These are phyloP conservation scores for Marasmarcha lunaedactyla DNA, from an alignment of 2,888 invertebrate genomes.

Conservation along the genomic window DNA sequence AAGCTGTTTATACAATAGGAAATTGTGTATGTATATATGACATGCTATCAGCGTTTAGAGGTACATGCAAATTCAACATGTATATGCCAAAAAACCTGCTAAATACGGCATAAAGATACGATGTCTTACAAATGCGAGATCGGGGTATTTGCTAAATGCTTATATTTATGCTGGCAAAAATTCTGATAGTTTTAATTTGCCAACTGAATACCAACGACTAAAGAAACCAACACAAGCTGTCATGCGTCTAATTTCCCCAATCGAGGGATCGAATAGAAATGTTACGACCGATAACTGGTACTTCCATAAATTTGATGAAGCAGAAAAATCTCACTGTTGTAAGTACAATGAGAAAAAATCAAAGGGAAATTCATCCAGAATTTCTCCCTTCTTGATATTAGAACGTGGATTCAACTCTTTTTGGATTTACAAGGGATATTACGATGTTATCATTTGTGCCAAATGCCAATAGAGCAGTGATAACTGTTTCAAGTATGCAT, in stretches of 20 bases:
- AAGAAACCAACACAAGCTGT: constrained; percentile 13
- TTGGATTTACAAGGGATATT: background rate
- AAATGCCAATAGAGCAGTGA: no score
- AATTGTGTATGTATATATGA: background rate
- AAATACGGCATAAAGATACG: constrained; percentile 15
- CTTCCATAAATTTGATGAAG: constrained; percentile 10
- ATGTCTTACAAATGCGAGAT: constrained; percentile 13
- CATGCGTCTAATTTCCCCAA: constrained; percentile 10
- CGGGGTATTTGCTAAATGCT: constrained; percentile 12
- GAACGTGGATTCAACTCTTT: no score
- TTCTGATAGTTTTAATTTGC: constrained; percentile 13
- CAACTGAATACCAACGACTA: constrained; percentile 8
- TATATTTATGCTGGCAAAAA: constrained; percentile 14
- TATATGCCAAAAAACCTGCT: constrained; percentile 13
- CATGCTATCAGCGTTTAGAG: constrained; percentile 10
- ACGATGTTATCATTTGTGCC: background rate
- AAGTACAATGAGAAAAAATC: no score
- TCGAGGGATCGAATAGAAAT: constrained; percentile 12
- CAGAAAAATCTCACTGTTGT: background rate
- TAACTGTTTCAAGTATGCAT: no score
- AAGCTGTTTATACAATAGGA: background rate
- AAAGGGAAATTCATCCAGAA: no score
- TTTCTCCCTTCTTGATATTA: no score
- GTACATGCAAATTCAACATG: constrained; percentile 13
- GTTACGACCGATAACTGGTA: constrained; percentile 14